Evolutionary conservation across 2,797 vertebrate species (phyloP).

Genomic region (Ceryle rudis): DNA sequence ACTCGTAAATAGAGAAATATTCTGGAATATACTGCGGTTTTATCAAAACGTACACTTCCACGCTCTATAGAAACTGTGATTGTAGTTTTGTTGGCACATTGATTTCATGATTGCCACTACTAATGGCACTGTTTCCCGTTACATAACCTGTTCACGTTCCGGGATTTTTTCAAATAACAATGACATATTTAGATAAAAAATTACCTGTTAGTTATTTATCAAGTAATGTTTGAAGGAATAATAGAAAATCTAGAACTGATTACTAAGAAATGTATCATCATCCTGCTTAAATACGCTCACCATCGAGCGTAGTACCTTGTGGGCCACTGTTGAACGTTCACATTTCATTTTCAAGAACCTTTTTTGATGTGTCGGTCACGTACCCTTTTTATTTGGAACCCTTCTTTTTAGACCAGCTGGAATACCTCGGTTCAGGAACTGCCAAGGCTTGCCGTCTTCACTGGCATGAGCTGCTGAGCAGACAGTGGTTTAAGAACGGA

Average conservation of each 20-base stretch:
- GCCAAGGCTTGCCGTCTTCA: not conserved
- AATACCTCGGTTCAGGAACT: fast-evolving
- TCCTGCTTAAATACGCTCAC: not conserved
- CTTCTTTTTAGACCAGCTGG: not conserved
- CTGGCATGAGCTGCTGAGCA: not conserved
- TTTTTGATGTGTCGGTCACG: fast-evolving
- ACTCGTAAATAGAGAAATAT: not conserved
- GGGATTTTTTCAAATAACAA: not conserved
- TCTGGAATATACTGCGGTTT: not conserved
- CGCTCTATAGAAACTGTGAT: not conserved
- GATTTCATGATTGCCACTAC: not conserved
- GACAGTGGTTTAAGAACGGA: fast-evolving
- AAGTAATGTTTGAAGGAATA: not conserved
- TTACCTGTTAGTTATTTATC: not conserved
- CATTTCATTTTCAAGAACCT: not conserved
- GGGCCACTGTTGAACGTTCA: not conserved
- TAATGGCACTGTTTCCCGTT: not conserved
- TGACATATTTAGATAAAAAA: not conserved
- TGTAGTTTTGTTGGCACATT: not conserved
- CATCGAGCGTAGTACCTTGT: fast-evolving
- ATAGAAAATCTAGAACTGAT: not conserved
- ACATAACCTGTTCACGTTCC: not conserved
- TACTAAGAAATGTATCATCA: not conserved
- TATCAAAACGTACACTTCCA: not conserved
- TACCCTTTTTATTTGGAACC: not conserved